Evolutionary conservation across 2,113 vertebrate genomes (phyloP).

Genomic region (Chelonoidis abingdonii): DNA sequence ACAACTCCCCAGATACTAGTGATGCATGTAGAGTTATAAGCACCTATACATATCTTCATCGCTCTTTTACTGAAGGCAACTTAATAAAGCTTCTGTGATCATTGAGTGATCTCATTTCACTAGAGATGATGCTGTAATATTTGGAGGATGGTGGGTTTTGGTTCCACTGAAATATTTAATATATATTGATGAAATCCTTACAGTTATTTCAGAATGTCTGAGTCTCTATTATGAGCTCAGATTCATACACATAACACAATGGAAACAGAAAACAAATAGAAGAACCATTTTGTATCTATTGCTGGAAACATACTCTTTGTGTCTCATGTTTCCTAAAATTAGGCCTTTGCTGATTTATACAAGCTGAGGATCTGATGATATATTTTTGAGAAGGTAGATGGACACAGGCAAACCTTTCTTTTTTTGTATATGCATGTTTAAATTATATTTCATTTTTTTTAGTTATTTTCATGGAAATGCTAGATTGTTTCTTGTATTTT

Average conservation of each 20-base stretch:
- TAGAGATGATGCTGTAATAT: neutral
- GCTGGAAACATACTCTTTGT: neutral
- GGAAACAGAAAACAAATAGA: neutral
- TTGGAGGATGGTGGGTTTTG: neutral
- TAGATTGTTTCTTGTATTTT: neutral
- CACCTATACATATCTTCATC: neutral
- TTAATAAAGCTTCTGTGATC: neutral
- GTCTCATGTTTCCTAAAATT: neutral
- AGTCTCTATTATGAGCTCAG: neutral
- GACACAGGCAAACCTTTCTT: neutral
- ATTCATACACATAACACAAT: neutral
- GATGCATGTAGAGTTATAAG: neutral
- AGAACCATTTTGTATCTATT: neutral
- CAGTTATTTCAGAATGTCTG: neutral
- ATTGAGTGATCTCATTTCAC: neutral
- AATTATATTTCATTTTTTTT: neutral
- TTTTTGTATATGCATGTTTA: accelerated
- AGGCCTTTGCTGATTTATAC: neutral
- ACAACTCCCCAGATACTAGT: neutral
- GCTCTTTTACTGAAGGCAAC: neutral
- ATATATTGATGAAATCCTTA: neutral
- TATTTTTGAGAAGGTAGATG: neutral
- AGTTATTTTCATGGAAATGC: neutral
- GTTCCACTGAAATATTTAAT: neutral
- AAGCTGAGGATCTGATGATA: neutral